phyloP scores from a whole-genome alignment of 2,797 vertebrate species.

The Kryptopterus vitreolus region DNA sequence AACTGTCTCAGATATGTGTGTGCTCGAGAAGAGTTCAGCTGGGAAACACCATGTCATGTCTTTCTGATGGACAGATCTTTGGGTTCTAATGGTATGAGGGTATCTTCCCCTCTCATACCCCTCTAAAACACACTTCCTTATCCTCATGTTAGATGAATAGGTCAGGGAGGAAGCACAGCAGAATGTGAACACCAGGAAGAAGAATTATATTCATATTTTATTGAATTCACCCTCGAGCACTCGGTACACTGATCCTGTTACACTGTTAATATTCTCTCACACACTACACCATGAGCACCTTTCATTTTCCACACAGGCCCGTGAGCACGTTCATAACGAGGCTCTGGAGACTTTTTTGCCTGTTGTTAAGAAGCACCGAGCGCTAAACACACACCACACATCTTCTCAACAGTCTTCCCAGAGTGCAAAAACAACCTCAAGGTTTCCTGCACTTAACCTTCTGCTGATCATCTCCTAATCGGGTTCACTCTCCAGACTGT shows the following conservation, averaged over 20 bases:
- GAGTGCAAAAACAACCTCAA: not conserved
- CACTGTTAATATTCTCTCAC: not conserved
- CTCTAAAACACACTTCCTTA: not conserved
- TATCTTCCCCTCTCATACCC: not conserved
- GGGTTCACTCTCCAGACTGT: not conserved
- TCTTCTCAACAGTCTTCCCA: constrained; percentile 4
- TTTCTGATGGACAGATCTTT: too few species aligned
- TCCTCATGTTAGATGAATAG: not conserved
- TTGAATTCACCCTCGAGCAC: too few species aligned
- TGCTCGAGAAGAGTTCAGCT: too few species aligned
- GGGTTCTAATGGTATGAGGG: too few species aligned
- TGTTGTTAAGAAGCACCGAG: constrained; percentile 16
- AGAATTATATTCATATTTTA: too few species aligned
- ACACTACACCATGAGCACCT: not conserved
- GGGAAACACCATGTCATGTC: too few species aligned
- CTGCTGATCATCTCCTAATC: not conserved
- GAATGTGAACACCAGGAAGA: too few species aligned
- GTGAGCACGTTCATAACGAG: constrained; percentile 35
- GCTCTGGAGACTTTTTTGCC: constrained; percentile 36
- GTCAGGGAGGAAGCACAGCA: not conserved
- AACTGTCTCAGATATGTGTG: too few species aligned
- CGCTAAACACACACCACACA: constrained; percentile 6
- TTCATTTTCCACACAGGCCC: constrained; percentile 16
- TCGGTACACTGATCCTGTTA: not conserved
- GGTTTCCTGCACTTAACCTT: not conserved